Evolutionary conservation across 2,888 invertebrate genomes (phyloP), one percentile per base, ranked within the genome.

Genomic region (Latrodectus elegans): DNA sequence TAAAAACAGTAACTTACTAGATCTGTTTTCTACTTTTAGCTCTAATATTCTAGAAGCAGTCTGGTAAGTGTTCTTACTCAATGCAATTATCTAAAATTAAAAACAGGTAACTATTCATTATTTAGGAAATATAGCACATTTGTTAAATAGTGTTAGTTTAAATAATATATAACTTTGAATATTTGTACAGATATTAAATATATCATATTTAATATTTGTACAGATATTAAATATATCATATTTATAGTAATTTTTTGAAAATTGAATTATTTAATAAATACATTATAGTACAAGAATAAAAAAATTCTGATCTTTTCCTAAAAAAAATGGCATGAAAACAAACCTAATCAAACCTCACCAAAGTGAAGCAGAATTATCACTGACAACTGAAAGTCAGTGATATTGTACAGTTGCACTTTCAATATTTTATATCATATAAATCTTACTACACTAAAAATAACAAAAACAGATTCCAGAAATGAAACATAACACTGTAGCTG

Each of bases 11-110:
- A 38, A 73, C 90, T 70, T 90, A 91, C 92, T 91, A 83, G 86
- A 78, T 91, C 95, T 96, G 17, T 94, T 94, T 4, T 93, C 93
- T 15, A 97, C 94, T 79, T 94, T 94, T 83, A 96, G 93, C 0
- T 94, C 93, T 11, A 96, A 91, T 0, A 94, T 92, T 67, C 94
- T 93, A 26, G 94, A 93, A 1, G 95, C 93, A 0, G 96, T 96
- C 91, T 96, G 95, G 91, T 95, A 97, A 75, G 95, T 96, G 91
- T 95, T 94, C 9, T 95, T 94, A 92, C 96, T 96, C 71, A 96
- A 91, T 0, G 95, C 96, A 49, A 96, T 94, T 26, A 97, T 94
- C 92, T 96, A 38, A 74, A 95, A 87, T 97, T 9, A 26, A 22
- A 15, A 75, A n/a, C 8, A 9, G 15, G 12, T 12, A 49, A 10